These are phyloP conservation scores for Mechanitis messenoides DNA, from an alignment of 2,888 invertebrate genomes.

Conservation along the genomic window DNA sequence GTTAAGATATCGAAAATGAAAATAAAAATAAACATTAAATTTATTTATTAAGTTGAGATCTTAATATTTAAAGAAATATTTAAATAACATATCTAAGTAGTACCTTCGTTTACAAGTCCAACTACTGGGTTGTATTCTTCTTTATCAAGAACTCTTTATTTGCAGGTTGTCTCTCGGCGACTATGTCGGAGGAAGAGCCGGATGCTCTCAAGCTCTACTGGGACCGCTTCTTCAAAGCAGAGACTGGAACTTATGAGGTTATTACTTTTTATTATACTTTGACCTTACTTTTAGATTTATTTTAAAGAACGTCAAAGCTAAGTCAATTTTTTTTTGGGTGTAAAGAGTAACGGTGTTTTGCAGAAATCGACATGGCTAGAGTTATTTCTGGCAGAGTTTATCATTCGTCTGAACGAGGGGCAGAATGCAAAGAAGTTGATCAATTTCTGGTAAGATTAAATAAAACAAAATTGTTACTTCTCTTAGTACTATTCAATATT, in stretches of 20 bases:
- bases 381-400: constrained; percentile 78
- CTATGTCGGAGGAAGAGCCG: constrained; percentile 56
- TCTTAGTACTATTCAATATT: no score
- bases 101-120: background rate
- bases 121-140: background rate
- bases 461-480: no score
- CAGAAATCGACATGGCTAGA: constrained; percentile 82
- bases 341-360: background rate
- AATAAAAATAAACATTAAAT: no score
- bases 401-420: constrained; percentile 76
- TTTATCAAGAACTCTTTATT: background rate
- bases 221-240: constrained; percentile 79
- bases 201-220: constrained; percentile 72
- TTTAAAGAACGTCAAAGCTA: background rate
- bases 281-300: no score
- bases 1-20: no score
- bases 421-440: constrained; percentile 75
- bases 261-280: no score
- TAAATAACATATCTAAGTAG: no score
- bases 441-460: constrained; percentile 74
- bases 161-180: constrained; percentile 42
- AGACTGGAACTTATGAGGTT: constrained; percentile 79
- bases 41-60: no score
- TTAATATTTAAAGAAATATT: no score
- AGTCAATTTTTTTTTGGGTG: background rate